phyloP scores from a whole-genome alignment of 2,888 invertebrate genomes.

The Caenorhabditis becei region DNA sequence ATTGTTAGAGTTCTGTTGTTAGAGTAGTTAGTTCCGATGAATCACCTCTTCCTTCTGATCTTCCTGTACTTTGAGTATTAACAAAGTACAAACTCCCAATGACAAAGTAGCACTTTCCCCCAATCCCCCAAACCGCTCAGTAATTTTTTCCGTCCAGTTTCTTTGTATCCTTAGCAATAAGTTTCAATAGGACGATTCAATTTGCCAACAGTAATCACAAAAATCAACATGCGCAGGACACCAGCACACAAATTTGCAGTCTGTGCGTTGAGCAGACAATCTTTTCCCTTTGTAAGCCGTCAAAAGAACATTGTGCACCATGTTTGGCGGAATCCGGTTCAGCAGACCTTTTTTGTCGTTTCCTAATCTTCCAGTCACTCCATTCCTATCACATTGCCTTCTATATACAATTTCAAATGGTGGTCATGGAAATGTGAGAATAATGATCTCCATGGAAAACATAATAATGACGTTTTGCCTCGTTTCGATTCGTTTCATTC shows the following conservation, averaged over 20 bases:
- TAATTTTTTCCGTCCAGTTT: too few species aligned
- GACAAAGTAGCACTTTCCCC: too few species aligned
- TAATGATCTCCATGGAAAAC: background rate
- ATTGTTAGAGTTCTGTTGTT: too few species aligned
- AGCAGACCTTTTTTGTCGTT: constrained; percentile 33
- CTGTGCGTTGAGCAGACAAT: constrained; percentile 20
- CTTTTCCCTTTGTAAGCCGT: constrained; percentile 46
- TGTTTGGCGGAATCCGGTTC: constrained; percentile 36
- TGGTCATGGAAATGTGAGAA: background rate
- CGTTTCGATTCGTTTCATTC: background rate
- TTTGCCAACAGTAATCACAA: constrained; percentile 41
- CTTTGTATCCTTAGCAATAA: background rate
- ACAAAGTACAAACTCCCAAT: too few species aligned
- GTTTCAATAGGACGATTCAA: constrained; percentile 30
- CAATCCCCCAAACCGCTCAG: too few species aligned
- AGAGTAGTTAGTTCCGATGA: too few species aligned
- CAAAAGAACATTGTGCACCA: constrained; percentile 55
- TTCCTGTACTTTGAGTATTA: too few species aligned
- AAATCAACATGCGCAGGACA: constrained; percentile 21
- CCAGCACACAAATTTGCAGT: constrained; percentile 43
- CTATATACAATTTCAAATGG: background rate
- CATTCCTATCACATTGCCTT: constrained; percentile 31
- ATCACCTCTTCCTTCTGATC: too few species aligned
- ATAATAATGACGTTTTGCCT: background rate
- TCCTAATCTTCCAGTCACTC: constrained; percentile 46